These are phyloP conservation scores for Halictus rubicundus DNA, from an alignment of 1,140 invertebrate genomes.

Conservation along the genomic window DNA sequence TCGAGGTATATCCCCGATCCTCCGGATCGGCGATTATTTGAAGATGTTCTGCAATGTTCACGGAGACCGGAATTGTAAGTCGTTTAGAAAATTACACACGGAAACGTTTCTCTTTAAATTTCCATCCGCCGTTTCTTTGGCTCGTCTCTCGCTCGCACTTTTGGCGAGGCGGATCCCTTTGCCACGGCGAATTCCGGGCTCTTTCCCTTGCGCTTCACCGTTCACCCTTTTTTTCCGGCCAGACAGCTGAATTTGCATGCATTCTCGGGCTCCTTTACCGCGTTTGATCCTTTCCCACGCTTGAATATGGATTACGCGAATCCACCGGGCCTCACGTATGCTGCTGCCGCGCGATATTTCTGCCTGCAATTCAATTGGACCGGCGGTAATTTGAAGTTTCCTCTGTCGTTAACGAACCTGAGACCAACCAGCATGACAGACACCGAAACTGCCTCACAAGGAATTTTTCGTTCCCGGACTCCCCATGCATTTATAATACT, in stretches of 20 bases:
- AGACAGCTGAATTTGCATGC: conserved; percentile 25
- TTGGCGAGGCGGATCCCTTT: background rate
- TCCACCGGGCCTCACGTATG: background rate
- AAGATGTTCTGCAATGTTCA: background rate
- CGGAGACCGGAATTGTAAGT: background rate
- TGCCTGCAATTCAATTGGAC: background rate
- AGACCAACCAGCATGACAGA: background rate
- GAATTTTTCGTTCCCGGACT: too few species aligned
- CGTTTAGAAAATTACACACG: conserved; percentile 7
- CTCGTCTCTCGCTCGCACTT: too few species aligned
- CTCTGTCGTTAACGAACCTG: background rate
- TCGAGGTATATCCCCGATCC: background rate
- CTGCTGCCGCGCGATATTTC: background rate
- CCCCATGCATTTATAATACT: too few species aligned
- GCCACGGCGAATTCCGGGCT: background rate
- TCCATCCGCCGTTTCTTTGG: background rate
- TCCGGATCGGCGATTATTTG: background rate
- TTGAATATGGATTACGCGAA: conserved; percentile 4
- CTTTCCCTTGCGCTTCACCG: too few species aligned
- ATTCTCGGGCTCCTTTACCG: conserved; percentile 5
- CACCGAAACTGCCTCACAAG: too few species aligned
- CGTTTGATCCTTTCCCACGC: conserved; percentile 1
- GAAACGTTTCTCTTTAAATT: conserved; percentile 2
- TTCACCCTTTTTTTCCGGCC: background rate
- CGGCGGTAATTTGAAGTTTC: background rate